Evolutionary conservation across 2,113 vertebrate genomes (phyloP).

Genomic region (Daphoenositta chrysoptera): DNA sequence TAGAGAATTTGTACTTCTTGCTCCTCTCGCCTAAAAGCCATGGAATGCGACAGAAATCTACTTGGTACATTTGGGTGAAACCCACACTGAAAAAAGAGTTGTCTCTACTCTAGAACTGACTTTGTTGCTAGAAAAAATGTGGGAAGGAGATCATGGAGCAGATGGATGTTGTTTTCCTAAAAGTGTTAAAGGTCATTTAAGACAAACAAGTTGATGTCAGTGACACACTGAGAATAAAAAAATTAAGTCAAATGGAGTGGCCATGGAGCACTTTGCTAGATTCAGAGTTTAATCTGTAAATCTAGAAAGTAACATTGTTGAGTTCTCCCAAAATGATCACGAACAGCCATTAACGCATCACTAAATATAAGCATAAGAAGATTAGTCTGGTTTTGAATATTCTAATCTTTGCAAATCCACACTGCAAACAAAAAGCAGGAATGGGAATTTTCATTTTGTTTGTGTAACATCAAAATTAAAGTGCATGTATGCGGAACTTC

Average conservation of each 20-base stretch:
- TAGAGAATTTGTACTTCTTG: background rate
- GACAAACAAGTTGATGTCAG: background rate
- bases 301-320: background rate
- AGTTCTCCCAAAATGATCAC: background rate
- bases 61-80: background rate
- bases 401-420: background rate
- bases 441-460: background rate
- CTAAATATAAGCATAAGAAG: slow-evolving; percentile 15
- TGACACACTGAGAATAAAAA: background rate
- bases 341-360: background rate
- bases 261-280: background rate
- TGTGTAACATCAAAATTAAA: background rate
- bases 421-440: background rate
- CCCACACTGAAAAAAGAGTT: background rate
- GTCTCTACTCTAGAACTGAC: background rate
- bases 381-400: slow-evolving; percentile 23
- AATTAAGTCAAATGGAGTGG: background rate
- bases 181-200: background rate
- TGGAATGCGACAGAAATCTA: background rate
- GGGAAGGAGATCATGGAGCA: background rate
- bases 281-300: background rate
- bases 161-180: background rate
- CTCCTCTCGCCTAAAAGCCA: background rate
- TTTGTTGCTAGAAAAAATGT: background rate
- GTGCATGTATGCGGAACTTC: background rate